Conservation (phyloP, 2,797 vertebrate genomes). For the Craterocephalus amniculus region DNA sequence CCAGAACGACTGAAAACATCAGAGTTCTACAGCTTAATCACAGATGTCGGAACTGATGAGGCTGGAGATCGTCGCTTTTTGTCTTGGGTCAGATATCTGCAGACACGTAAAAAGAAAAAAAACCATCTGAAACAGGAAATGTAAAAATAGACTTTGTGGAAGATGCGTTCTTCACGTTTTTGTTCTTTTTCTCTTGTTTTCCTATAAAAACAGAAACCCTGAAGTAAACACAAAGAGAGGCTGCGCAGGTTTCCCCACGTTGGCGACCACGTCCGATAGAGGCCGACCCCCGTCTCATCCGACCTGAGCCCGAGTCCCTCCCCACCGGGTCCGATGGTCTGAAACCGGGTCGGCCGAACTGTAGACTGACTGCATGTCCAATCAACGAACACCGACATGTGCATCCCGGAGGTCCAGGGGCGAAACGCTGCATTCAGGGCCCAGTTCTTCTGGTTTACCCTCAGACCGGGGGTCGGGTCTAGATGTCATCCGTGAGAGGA, state of each 20-base stretch:
- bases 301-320: too few relatives aligned
- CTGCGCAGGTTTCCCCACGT: constrained; percentile 29
- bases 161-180: constrained; percentile 38
- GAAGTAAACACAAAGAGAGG: constrained; percentile 54
- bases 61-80: constrained; percentile 1
- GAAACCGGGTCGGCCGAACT: too few relatives aligned
- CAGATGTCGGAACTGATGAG: background rate
- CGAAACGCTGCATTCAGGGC: too few relatives aligned
- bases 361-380: too few relatives aligned
- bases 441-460: too few relatives aligned
- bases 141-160: constrained; percentile 72
- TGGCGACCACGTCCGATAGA: constrained; percentile 16
- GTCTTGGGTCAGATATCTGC: constrained; percentile 2
- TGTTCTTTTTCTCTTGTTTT: constrained; percentile 47
- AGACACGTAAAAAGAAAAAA: constrained; percentile 22
- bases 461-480: too few relatives aligned
- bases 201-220: constrained; percentile 58
- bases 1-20: constrained; percentile 5
- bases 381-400: too few relatives aligned
- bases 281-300: too few relatives aligned
- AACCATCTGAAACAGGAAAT: constrained; percentile 43
- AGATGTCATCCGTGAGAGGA: too few relatives aligned
- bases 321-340: too few relatives aligned
- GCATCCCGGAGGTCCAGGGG: too few relatives aligned
- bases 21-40: background rate